A percentile compares a stretch with the other conserved stretches of the same genome.
These are phyloP conservation scores for Zoanthus sansibaricus DNA, from an alignment of 92 coral and sea anemone species.

Conservation along the genomic window DNA sequence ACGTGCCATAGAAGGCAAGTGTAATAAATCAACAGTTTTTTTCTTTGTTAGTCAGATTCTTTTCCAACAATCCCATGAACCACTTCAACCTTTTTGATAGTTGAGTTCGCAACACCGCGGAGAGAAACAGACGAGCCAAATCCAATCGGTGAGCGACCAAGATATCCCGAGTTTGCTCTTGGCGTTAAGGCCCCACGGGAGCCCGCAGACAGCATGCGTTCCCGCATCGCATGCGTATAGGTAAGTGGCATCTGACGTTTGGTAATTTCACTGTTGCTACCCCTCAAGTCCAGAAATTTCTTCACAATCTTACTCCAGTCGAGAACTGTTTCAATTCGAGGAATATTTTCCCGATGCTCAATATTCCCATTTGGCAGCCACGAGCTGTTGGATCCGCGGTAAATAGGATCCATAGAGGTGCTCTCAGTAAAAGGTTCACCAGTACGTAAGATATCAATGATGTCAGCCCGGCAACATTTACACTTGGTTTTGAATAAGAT, in stretches of 20 bases:
- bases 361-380: constrained; percentile 49
- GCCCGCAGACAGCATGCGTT: constrained; percentile 45
- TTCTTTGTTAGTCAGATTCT: not conserved
- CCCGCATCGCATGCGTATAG: constrained; percentile 56
- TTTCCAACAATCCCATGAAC: constrained; percentile 71
- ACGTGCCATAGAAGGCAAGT: too few relatives aligned
- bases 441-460: constrained; percentile 88
- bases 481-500: constrained; percentile 79
- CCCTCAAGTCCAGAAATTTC: constrained; percentile 76
- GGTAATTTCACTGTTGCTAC: constrained; percentile 65
- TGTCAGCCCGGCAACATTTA: constrained; percentile 92
- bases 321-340: constrained; percentile 84
- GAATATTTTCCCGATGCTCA: constrained; percentile 65
- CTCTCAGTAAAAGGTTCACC: constrained; percentile 85
- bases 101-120: constrained; percentile 79
- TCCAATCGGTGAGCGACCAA: constrained; percentile 65
- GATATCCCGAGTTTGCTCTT: constrained; percentile 55
- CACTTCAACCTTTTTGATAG: constrained; percentile 78
- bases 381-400: constrained; percentile 43
- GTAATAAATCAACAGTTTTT: not conserved
- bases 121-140: constrained; percentile 88
- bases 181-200: constrained; percentile 61
- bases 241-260: constrained; percentile 33
- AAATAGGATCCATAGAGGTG: constrained; percentile 77
- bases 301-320: constrained; percentile 90